Conservation (phyloP, 2,113 vertebrate species). For the Leucoraja erinaceus region DNA sequence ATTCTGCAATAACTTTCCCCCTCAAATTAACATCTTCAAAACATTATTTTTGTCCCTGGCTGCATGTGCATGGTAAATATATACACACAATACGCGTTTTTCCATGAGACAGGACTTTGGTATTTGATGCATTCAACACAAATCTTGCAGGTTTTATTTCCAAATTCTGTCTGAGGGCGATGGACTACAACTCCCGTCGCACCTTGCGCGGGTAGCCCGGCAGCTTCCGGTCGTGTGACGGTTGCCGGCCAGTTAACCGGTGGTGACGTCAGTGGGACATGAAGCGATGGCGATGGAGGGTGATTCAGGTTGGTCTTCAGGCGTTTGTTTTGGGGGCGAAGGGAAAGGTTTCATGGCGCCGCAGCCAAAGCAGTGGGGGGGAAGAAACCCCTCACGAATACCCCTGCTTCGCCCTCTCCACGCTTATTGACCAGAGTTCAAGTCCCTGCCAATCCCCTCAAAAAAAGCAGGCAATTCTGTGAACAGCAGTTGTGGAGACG, state of each 20-base stretch:
- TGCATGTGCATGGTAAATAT: too few relatives aligned
- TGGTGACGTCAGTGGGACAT: neutral
- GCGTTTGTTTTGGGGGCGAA: too few relatives aligned
- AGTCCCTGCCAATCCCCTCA: neutral
- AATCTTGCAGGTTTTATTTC: neutral
- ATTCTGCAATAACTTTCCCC: too few relatives aligned
- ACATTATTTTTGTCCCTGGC: too few relatives aligned
- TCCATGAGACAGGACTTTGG: too few relatives aligned
- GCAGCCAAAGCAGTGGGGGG: neutral
- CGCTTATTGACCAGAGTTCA: too few relatives aligned
- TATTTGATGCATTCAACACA: neutral
- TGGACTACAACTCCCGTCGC: neutral
- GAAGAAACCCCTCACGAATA: neutral
- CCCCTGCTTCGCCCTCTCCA: too few relatives aligned
- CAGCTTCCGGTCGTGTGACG: neutral
- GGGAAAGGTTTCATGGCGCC: too few relatives aligned
- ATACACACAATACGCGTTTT: too few relatives aligned
- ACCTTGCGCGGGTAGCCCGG: accelerated
- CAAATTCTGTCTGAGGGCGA: too few relatives aligned
- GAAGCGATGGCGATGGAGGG: slow-evolving; percentile 29
- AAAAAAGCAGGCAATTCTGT: neutral
- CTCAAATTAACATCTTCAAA: too few relatives aligned
- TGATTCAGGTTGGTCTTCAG: neutral
- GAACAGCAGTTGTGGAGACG: neutral
- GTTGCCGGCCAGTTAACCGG: neutral